phyloP scores from a whole-genome alignment of 30 jellyfish, hydroid and myxozoan species.

The Sanderia malayensis region DNA sequence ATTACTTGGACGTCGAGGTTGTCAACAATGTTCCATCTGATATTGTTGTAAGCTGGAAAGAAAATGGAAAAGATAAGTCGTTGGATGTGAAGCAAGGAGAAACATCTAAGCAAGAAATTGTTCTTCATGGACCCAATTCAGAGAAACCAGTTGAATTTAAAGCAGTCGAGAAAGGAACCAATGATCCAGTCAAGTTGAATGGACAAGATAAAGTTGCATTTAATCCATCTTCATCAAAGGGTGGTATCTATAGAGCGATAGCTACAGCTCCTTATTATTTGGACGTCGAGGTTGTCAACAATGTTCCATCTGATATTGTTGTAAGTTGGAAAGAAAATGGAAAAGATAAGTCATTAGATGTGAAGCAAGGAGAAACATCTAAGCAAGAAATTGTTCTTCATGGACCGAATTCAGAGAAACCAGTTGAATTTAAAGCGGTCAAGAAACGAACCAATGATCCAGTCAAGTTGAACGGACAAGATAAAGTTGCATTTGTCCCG shows the following conservation, averaged over 20 bases:
- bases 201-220: not conserved
- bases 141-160: not conserved
- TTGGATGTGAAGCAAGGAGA: not conserved
- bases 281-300: constrained; percentile 15
- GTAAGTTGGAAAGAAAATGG: constrained; percentile 38
- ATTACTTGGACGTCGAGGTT: not conserved
- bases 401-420: constrained; percentile 14
- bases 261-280: constrained; percentile 2
- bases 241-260: not conserved
- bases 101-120: not conserved
- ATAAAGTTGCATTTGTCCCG: not conserved
- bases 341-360: not conserved
- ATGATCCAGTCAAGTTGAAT: not conserved
- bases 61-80: not conserved
- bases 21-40: not conserved
- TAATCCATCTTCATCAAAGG: not conserved
- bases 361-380: not conserved
- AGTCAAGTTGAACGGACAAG: not conserved
- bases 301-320: constrained; percentile 12
- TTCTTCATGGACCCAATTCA: constrained; percentile 1
- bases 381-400: not conserved
- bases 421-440: not conserved
- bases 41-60: not conserved
- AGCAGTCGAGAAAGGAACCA: not conserved
- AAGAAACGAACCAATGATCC: not conserved